A percentile compares a stretch with the other conserved stretches of the same genome.
Conservation (phyloP, 2,797 vertebrate genomes). For the Arrhamphus sclerolepis region DNA sequence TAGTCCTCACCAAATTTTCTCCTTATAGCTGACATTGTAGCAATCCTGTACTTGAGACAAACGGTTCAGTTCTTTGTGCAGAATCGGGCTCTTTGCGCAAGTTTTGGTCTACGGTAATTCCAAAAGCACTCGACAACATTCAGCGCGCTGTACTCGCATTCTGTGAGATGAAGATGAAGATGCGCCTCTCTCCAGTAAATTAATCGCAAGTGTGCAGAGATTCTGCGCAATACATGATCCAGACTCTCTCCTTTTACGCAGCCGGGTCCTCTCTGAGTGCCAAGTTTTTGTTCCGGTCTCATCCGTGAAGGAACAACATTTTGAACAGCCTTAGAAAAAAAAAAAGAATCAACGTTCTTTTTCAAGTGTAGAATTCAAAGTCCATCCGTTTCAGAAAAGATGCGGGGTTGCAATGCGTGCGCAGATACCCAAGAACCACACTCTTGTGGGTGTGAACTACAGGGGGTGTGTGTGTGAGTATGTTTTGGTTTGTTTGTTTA, state of each 20-base stretch:
- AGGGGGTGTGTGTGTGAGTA: no score
- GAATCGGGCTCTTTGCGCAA: conserved; percentile 57
- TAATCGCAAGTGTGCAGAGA: conserved; percentile 47
- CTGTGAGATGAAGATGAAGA: conserved; percentile 44
- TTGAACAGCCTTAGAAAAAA: no score
- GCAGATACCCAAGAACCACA: conserved; percentile 2
- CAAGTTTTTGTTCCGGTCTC: conserved; percentile 47
- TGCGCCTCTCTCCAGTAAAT: conserved; percentile 44
- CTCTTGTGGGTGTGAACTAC: no score
- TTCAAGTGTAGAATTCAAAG: not conserved
- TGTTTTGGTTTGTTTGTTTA: no score
- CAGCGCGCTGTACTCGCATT: conserved; percentile 44
- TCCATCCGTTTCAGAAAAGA: not conserved
- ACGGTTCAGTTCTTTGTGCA: conserved; percentile 14
- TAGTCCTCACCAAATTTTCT: conserved; percentile 91
- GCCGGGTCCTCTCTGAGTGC: conserved; percentile 22
- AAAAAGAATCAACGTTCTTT: not conserved
- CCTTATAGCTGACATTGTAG: conserved; percentile 83
- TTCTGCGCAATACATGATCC: conserved; percentile 63
- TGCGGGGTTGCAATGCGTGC: conserved; percentile 11
- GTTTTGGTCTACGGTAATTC: conserved; percentile 46
- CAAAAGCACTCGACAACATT: conserved; percentile 32
- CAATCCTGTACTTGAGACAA: conserved; percentile 12
- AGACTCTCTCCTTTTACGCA: conserved; percentile 37
- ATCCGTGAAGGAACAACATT: not conserved